Percentiles rank a stretch among this genome's conserved stretches.
Evolutionary conservation across 2,113 vertebrate genomes (phyloP).

Genomic region (Herpailurus yagouaroundi): DNA sequence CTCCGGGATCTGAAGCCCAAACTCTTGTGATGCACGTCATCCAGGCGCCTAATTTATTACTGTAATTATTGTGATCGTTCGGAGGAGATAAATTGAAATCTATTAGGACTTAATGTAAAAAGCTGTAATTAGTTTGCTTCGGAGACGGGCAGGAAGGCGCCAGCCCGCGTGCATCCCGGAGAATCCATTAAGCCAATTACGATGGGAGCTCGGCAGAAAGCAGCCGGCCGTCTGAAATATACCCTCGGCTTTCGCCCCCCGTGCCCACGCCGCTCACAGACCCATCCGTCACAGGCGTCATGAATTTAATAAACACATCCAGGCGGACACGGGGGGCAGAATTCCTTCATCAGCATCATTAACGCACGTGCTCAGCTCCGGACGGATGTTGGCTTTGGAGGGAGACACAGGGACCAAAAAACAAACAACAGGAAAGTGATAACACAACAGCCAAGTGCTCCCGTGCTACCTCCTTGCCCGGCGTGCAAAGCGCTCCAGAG

Average conservation of each 20-base stretch:
- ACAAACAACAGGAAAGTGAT: background rate
- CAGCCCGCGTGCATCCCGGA: constrained; percentile 64
- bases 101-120: constrained; percentile 86
- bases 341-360: constrained; percentile 90
- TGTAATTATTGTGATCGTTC: constrained; percentile 83
- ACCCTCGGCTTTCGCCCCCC: constrained; percentile 77
- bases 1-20: constrained; percentile 61
- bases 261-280: constrained; percentile 49
- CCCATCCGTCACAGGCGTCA: constrained; percentile 87
- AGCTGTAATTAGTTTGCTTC: constrained; percentile 85
- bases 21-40: constrained; percentile 74
- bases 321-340: constrained; percentile 84
- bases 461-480: no score
- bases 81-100: constrained; percentile 85
- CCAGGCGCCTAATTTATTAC: constrained; percentile 80
- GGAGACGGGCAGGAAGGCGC: constrained; percentile 53
- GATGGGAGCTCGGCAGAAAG: constrained; percentile 75
- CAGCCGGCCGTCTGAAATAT: constrained; percentile 77
- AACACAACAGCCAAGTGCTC: constrained; percentile 75
- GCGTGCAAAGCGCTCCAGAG: no score
- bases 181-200: constrained; percentile 86
- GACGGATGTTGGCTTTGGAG: background rate
- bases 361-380: constrained; percentile 83
- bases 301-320: constrained; percentile 95
- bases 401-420: background rate